Evolutionary conservation across 2,113 vertebrate species (phyloP).

Genomic region (Grammomys dolichurus): DNA sequence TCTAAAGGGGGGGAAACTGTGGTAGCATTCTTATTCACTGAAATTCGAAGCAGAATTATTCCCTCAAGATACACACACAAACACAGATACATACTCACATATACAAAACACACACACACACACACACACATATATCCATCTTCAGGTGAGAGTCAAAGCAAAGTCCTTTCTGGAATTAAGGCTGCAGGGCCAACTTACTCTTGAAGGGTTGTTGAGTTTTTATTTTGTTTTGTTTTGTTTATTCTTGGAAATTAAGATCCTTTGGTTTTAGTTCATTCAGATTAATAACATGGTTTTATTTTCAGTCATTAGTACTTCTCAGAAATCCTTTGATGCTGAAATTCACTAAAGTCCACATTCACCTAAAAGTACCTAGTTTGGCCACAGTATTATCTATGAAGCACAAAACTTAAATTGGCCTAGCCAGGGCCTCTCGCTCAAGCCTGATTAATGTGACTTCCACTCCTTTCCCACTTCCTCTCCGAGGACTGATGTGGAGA

Average conservation of each 20-base stretch:
- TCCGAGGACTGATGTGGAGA: conserved; percentile 72
- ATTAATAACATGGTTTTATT: conserved; percentile 39
- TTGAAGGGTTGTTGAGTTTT: not conserved
- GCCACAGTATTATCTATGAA: conserved; percentile 61
- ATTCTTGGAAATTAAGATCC: conserved; percentile 35
- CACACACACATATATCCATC: not conserved
- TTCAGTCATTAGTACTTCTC: conserved; percentile 61
- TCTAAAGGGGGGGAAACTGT: not conserved
- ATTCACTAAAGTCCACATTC: conserved; percentile 59
- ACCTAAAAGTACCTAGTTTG: conserved; percentile 59
- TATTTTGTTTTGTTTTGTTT: not conserved
- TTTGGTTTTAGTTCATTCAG: conserved; percentile 47
- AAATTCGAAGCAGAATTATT: conserved; percentile 8
- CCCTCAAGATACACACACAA: not conserved
- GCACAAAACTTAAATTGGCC: conserved; percentile 58
- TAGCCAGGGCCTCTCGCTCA: conserved; percentile 42
- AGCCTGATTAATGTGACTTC: conserved; percentile 72
- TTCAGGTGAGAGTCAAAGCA: not conserved
- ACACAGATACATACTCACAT: not conserved
- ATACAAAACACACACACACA: not conserved
- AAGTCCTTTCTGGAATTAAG: not conserved
- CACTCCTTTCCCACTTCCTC: conserved; percentile 69
- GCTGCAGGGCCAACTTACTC: not conserved
- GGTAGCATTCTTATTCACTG: not conserved
- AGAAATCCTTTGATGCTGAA: conserved; percentile 66